Evolutionary conservation across 2,113 vertebrate genomes (phyloP).

Genomic region (Henicopernis longicauda): DNA sequence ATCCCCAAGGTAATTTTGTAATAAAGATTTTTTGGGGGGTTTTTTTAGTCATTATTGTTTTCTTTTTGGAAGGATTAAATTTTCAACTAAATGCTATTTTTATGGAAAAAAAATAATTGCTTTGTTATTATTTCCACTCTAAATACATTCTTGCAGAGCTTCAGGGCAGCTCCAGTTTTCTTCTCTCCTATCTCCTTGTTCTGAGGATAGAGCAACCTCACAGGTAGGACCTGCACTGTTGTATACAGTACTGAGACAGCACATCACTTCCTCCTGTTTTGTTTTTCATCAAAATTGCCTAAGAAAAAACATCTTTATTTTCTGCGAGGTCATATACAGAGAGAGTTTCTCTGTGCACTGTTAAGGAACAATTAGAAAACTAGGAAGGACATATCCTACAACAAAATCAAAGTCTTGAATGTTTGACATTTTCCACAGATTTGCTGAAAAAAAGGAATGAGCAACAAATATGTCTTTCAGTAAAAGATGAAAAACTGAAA

Average conservation of each 20-base stretch:
- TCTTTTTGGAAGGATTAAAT: background rate
- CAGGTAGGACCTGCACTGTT: background rate
- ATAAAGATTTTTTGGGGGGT: background rate
- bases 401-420: background rate
- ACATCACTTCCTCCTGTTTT: background rate
- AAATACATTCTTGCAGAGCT: background rate
- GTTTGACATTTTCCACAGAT: background rate
- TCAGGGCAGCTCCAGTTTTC: background rate
- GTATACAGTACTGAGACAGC: background rate
- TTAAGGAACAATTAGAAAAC: background rate
- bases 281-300: background rate
- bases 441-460: background rate
- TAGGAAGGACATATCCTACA: background rate
- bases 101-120: background rate
- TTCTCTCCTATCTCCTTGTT: background rate
- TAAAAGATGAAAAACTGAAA: background rate
- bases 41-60: background rate
- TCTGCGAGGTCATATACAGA: background rate
- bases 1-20: background rate
- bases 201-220: background rate
- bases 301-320: background rate
- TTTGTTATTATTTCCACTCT: slow-evolving; percentile 17
- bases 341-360: background rate
- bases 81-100: background rate
- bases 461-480: background rate